Conservation (phyloP, 2,113 vertebrate species). For the Phylloscopus whistleri region DNA sequence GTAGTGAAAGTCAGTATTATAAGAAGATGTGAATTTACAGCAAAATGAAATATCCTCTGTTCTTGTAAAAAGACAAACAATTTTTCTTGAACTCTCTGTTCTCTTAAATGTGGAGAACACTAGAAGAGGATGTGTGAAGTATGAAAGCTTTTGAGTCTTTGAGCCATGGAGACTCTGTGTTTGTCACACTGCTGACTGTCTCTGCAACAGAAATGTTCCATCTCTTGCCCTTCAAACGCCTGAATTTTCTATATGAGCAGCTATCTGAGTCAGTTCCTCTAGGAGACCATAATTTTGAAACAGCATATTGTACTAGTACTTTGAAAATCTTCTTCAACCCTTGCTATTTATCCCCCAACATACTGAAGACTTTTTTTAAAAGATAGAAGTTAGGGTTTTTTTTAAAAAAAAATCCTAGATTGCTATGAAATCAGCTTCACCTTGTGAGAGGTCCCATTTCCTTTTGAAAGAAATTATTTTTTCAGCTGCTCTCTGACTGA, state of each 20-base stretch:
- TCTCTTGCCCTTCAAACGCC: background rate
- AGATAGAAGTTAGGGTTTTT: too few relatives aligned
- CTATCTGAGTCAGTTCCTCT: background rate
- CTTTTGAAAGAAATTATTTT: background rate
- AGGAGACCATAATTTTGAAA: background rate
- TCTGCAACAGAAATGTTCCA: background rate
- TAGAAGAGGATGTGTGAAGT: background rate
- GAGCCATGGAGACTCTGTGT: background rate
- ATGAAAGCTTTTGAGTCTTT: background rate
- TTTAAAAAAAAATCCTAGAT: too few relatives aligned
- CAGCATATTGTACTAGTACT: background rate
- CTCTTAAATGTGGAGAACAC: background rate
- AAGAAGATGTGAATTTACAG: background rate
- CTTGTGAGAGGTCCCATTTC: background rate
- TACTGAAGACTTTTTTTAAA: background rate
- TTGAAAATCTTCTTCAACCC: background rate
- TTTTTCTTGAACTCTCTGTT: background rate
- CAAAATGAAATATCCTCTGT: background rate
- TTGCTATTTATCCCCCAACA: background rate
- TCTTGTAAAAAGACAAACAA: rapidly evolving
- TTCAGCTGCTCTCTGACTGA: background rate
- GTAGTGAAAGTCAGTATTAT: background rate
- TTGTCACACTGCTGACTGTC: background rate
- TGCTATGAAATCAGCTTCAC: background rate
- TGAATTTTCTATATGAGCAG: background rate